Evolutionary conservation across 2,888 invertebrate genomes (phyloP).

Genomic region (Galerucella pusilla): DNA sequence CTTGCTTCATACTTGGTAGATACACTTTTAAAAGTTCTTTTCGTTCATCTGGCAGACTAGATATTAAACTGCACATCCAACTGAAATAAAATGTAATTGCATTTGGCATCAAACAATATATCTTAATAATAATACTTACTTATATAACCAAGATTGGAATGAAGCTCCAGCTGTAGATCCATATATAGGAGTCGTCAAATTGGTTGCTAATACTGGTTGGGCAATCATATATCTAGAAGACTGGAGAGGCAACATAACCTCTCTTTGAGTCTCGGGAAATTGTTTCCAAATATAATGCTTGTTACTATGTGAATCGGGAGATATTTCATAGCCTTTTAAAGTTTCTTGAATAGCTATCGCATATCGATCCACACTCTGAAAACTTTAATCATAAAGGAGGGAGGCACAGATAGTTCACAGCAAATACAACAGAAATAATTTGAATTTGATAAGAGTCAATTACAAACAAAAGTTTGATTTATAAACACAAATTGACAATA

Average conservation of each 20-base stretch:
- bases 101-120: too few relatives aligned
- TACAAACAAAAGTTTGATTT: too few relatives aligned
- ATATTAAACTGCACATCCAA: constrained; percentile 79
- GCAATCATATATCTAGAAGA: constrained; percentile 72
- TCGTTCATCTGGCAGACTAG: constrained; percentile 70
- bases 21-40: constrained; percentile 75
- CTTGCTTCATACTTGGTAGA: constrained; percentile 80
- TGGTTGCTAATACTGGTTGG: constrained; percentile 54
- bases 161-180: constrained; percentile 76
- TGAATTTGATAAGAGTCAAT: too few relatives aligned
- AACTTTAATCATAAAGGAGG: not conserved
- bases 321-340: constrained; percentile 76
- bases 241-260: constrained; percentile 80
- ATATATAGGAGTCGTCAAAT: constrained; percentile 67
- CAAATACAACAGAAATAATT: not conserved
- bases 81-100: constrained; percentile 57
- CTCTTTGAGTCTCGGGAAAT: constrained; percentile 77
- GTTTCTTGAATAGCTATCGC: constrained; percentile 86
- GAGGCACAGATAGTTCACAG: not conserved
- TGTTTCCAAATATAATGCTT: constrained; percentile 76
- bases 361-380: constrained; percentile 79
- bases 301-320: constrained; percentile 68
- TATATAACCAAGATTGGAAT: constrained; percentile 80
- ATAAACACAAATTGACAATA: constrained; percentile 1
- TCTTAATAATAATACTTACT: constrained; percentile 63